Evolutionary conservation across 2,113 vertebrate species (phyloP).

Genomic region (Nibea albiflora): DNA sequence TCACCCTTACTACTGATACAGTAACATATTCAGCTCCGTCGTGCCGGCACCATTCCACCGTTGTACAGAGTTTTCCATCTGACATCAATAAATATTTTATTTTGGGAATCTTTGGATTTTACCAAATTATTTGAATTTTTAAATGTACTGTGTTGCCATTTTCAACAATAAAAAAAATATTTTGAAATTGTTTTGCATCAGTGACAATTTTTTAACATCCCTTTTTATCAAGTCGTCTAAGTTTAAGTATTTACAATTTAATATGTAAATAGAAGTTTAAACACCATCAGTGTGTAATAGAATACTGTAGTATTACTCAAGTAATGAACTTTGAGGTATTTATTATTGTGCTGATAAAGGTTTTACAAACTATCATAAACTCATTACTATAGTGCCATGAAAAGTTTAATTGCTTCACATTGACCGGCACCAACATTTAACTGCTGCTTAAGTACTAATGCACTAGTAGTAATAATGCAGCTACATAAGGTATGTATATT

Average conservation of each 20-base stretch:
- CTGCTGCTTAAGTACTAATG: too few relatives aligned
- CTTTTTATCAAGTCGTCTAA: not conserved
- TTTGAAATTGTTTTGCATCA: not conserved
- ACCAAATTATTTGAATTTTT: conserved; percentile 35
- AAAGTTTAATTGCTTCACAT: too few relatives aligned
- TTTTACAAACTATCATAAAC: not conserved
- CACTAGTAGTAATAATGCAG: too few relatives aligned
- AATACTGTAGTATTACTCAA: not conserved
- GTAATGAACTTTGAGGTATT: not conserved
- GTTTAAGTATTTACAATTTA: not conserved
- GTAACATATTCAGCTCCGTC: conserved; percentile 4
- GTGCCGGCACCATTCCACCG: conserved; percentile 1
- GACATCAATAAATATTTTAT: conserved; percentile 23
- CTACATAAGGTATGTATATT: too few relatives aligned
- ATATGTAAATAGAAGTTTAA: not conserved
- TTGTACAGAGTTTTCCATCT: conserved; percentile 19
- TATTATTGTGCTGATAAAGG: not conserved
- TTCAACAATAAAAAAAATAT: conserved; percentile 47
- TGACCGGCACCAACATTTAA: too few relatives aligned
- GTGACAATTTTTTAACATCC: not conserved
- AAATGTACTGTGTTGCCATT: conserved; percentile 26
- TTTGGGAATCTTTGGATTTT: conserved; percentile 1
- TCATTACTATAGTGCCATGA: not conserved
- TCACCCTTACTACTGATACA: conserved; percentile 49
- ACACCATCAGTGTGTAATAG: not conserved